phyloP scores from a whole-genome alignment of 2,888 invertebrate species.

The Aricia artaxerxes region DNA sequence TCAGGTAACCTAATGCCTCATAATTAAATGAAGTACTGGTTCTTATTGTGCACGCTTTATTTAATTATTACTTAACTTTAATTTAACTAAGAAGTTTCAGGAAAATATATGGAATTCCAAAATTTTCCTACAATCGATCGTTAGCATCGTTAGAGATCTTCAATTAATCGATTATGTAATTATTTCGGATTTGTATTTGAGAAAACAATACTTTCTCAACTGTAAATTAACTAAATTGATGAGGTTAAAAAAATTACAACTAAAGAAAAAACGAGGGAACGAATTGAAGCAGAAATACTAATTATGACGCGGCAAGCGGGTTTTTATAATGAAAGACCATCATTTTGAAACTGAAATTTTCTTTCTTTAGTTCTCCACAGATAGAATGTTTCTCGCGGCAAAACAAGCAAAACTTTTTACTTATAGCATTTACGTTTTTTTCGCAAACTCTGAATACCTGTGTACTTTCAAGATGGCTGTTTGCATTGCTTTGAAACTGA shows the following conservation, averaged over 20 bases:
- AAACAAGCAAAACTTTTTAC: conserved; percentile 24
- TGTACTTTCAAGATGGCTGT: neutral
- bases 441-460: conserved; percentile 13
- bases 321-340: conserved; percentile 27
- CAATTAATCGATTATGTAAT: neutral
- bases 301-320: conserved; percentile 24
- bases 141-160: neutral
- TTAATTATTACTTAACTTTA: neutral
- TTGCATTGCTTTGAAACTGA: neutral
- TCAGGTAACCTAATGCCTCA: neutral
- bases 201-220: neutral
- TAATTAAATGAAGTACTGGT: neutral
- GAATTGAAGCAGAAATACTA: conserved; percentile 24
- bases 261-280: neutral
- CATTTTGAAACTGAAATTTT: conserved; percentile 22
- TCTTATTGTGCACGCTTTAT: neutral
- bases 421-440: conserved; percentile 6
- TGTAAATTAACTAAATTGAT: neutral
- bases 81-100: neutral
- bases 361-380: conserved; percentile 20
- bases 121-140: too few relatives aligned
- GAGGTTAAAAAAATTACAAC: conserved; percentile 1
- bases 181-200: neutral
- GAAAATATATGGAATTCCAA: too few relatives aligned
- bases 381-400: conserved; percentile 10